Conservation (phyloP, 2,113 vertebrate genomes). For the Pelvicachromis taeniatus region DNA sequence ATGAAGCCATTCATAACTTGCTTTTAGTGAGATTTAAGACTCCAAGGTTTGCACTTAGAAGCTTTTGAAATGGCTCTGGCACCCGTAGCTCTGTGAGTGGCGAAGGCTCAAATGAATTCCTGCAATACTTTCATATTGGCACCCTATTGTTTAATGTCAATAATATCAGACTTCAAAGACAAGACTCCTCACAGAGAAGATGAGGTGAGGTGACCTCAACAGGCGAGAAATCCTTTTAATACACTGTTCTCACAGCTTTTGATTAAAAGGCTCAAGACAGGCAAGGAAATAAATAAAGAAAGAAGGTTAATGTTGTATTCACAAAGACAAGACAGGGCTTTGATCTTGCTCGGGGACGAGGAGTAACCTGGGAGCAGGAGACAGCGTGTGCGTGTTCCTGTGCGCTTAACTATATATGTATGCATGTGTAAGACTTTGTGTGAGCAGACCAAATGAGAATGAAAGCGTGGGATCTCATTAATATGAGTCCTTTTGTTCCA, state of each 20-base stretch:
- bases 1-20: background rate
- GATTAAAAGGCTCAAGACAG: constrained; percentile 45
- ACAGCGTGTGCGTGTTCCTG: background rate
- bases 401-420: background rate
- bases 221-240: constrained; percentile 27
- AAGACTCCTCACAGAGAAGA: constrained; percentile 2
- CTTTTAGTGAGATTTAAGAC: background rate
- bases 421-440: background rate
- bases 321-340: constrained; percentile 49
- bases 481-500: constrained; percentile 5
- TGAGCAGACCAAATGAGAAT: background rate
- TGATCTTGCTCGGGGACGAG: constrained; percentile 45
- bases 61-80: background rate
- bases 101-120: constrained; percentile 11
- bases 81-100: background rate
- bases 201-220: constrained; percentile 17
- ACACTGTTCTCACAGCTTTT: constrained; percentile 12
- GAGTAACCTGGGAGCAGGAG: constrained; percentile 11
- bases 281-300: constrained; percentile 47
- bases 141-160: constrained; percentile 27
- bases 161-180: constrained; percentile 45
- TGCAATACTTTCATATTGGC: constrained; percentile 17
- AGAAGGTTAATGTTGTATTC: constrained; percentile 25
- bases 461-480: constrained; percentile 9
- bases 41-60: background rate